These are phyloP conservation scores for Characodon lateralis DNA, from an alignment of 2,797 vertebrate species.

Conservation along the genomic window DNA sequence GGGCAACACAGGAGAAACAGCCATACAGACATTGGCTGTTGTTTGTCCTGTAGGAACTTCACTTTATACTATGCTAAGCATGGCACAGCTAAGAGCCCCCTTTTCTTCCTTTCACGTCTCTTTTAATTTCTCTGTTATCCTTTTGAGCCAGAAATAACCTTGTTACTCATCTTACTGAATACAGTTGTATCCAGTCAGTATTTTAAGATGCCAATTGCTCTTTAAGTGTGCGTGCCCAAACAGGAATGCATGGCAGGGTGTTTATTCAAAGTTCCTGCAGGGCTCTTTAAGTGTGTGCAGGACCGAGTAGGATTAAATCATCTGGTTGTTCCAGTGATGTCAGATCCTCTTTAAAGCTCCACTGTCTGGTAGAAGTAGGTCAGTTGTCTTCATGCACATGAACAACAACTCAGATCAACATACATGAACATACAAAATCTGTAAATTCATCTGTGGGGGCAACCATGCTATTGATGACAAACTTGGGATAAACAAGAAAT, in stretches of 20 bases:
- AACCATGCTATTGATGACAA: constrained; percentile 58
- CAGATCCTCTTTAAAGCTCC: constrained; percentile 12
- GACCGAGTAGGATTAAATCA: background rate
- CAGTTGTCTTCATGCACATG: constrained; percentile 11
- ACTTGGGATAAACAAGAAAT: constrained; percentile 1
- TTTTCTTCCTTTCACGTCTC: constrained; percentile 21
- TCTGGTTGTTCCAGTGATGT: constrained; percentile 5
- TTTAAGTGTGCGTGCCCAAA: constrained; percentile 13
- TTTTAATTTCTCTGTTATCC: constrained; percentile 34
- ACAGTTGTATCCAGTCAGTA: constrained; percentile 26
- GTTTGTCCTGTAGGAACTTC: too few relatives aligned
- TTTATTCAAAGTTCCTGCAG: background rate
- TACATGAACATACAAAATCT: constrained; percentile 1
- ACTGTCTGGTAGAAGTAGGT: constrained; percentile 22
- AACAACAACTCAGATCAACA: background rate
- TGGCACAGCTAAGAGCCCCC: constrained; percentile 57
- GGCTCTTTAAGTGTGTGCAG: background rate
- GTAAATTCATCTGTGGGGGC: constrained; percentile 11
- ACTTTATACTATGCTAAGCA: constrained; percentile 24
- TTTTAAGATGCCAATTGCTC: constrained; percentile 14
- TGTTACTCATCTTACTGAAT: constrained; percentile 49
- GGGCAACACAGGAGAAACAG: too few relatives aligned
- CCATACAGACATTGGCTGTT: too few relatives aligned
- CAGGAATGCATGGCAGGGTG: constrained; percentile 6
- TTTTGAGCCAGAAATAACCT: constrained; percentile 65